These are phyloP conservation scores for Sebastes ruberrimus DNA, from an alignment of 2,797 vertebrate species.

Conservation along the genomic window DNA sequence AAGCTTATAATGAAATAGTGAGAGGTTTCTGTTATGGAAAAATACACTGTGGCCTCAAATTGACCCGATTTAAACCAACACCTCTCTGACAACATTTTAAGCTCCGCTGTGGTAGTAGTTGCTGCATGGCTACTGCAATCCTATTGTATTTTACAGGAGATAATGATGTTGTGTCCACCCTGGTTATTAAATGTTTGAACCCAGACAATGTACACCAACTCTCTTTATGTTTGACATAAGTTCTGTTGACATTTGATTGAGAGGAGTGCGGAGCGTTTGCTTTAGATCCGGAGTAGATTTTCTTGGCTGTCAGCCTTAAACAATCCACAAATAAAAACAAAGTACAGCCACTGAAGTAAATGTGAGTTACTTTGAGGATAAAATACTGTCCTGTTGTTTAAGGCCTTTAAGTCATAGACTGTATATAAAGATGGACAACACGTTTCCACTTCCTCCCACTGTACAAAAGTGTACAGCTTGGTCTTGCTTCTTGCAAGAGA, in stretches of 20 bases:
- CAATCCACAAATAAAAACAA: slow-evolving; percentile 57
- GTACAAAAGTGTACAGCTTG: too few relatives aligned
- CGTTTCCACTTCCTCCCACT: too few relatives aligned
- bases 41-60: background rate
- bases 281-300: slow-evolving; percentile 46
- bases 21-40: background rate
- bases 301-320: slow-evolving; percentile 61
- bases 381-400: background rate
- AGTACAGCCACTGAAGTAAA: slow-evolving; percentile 53
- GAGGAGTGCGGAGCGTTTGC: slow-evolving; percentile 36
- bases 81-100: slow-evolving; percentile 1
- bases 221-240: slow-evolving; percentile 37
- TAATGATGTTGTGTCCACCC: slow-evolving; percentile 12
- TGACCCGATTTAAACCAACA: background rate
- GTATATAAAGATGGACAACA: too few relatives aligned
- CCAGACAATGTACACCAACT: slow-evolving; percentile 24
- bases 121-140: slow-evolving; percentile 11
- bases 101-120: slow-evolving; percentile 10
- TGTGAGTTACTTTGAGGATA: slow-evolving; percentile 3
- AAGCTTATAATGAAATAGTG: background rate
- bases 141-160: slow-evolving; percentile 39
- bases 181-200: slow-evolving; percentile 34
- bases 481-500: too few relatives aligned
- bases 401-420: background rate
- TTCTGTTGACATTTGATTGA: slow-evolving; percentile 42